Percentiles rank a stretch among this genome's conserved stretches.
phyloP scores from a whole-genome alignment of 2,888 invertebrate genomes.

The Thyatira batis region DNA sequence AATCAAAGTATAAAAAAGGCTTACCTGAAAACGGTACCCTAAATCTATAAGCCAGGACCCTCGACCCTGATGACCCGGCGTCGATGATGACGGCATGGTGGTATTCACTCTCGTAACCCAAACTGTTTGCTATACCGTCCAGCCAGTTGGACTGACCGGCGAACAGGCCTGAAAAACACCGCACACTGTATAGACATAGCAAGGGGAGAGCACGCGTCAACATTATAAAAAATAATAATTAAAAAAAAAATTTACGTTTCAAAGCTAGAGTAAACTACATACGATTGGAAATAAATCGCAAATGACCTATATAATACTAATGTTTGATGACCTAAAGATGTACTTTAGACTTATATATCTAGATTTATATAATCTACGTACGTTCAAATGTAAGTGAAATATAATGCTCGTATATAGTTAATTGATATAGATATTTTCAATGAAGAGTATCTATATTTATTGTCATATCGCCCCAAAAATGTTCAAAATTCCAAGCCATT shows the following conservation, averaged over 20 bases:
- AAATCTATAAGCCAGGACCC: constrained; percentile 92
- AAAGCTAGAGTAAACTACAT: too few species aligned
- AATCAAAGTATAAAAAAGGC: constrained; percentile 13
- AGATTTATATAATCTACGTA: too few species aligned
- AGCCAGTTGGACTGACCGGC: constrained; percentile 83
- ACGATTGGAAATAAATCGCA: too few species aligned
- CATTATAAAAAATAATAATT: neutral
- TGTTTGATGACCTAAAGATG: too few species aligned
- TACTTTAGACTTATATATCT: too few species aligned
- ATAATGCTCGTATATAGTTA: too few species aligned
- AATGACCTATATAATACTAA: too few species aligned
- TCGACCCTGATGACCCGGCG: constrained; percentile 96
- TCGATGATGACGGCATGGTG: constrained; percentile 94
- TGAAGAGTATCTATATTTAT: too few species aligned
- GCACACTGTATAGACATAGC: neutral
- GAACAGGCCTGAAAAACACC: constrained; percentile 70
- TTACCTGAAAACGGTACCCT: constrained; percentile 88
- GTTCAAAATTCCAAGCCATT: too few species aligned
- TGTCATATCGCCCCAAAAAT: too few species aligned
- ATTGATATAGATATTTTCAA: too few species aligned
- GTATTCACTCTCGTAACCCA: constrained; percentile 84
- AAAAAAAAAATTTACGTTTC: neutral
- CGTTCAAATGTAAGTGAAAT: too few species aligned
- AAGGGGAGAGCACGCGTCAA: neutral
- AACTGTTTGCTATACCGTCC: constrained; percentile 87